A percentile compares a stretch with the other conserved stretches of the same genome.
Evolutionary conservation across 2,888 invertebrate genomes (phyloP).

Genomic region (Dasypolia templi): DNA sequence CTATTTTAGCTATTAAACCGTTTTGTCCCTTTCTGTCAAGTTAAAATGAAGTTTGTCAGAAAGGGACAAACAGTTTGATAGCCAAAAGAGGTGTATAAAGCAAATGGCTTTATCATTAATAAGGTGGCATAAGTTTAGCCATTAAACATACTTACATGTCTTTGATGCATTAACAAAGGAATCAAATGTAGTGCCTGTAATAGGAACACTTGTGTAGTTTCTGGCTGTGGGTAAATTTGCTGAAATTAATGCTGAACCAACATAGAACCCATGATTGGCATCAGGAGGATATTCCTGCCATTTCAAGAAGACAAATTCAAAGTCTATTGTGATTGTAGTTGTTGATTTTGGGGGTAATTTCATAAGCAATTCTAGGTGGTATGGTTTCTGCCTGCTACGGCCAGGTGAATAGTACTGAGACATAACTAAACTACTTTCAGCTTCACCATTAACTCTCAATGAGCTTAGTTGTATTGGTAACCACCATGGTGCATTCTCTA

Average conservation of each 20-base stretch:
- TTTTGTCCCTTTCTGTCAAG: no score
- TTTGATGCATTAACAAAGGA: constrained; percentile 92
- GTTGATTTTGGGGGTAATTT: constrained; percentile 94
- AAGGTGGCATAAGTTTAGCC: no score
- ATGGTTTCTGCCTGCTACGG: constrained; percentile 95
- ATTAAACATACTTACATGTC: constrained; percentile 78
- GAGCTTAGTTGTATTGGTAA: constrained; percentile 97
- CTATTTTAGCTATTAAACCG: no score
- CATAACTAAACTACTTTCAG: constrained; percentile 89
- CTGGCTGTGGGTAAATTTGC: constrained; percentile 94
- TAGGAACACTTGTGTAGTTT: constrained; percentile 94
- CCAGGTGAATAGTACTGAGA: constrained; percentile 93
- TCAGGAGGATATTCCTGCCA: constrained; percentile 99
- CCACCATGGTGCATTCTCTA: constrained; percentile 98
- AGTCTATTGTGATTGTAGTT: constrained; percentile 95
- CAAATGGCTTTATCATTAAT: no score
- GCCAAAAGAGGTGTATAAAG: no score
- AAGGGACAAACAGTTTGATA: no score
- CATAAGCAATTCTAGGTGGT: constrained; percentile 96
- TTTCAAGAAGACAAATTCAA: constrained; percentile 98
- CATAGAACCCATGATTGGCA: constrained; percentile 99
- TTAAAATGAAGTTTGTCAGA: no score
- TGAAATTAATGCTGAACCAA: constrained; percentile 96
- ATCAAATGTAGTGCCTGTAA: constrained; percentile 92
- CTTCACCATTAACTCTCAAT: constrained; percentile 92